Evolutionary conservation across 2,797 vertebrate species (phyloP), one percentile per base, ranked within the genome.

Genomic region (Melanotaenia maccullochi): DNA sequence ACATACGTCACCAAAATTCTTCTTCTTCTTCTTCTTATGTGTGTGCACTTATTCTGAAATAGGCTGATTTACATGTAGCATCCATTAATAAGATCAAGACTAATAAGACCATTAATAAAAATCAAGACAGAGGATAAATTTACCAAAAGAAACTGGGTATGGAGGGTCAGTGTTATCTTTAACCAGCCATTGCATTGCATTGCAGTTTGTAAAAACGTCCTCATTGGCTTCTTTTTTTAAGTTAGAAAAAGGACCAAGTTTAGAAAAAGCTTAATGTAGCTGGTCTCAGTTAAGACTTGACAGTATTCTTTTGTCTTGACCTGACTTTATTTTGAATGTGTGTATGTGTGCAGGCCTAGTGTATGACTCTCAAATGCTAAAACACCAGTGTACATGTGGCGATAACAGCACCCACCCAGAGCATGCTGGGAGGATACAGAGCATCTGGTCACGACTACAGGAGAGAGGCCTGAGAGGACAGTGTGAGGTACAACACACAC

Each of bases 381-480:
- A 98, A 79, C 97, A 99, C 78, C 97, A 99, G 65, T 99, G 97
- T 65, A 95, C 96, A 9, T 99, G 97, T 1, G 97, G 97, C 0
- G 97, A 99, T 92, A 99, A 97, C 93, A 99, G 97, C 94, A 95
- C 93, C 76, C 97, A 99, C 87, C 97, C 97, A 0, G 97, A 99
- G 92, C 97, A 99, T 14, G 97, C 97, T 0, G 97, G 97, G 63
- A 96, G 97, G 67, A 99, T 99, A 92, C 97, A 99, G 93, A 99
- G 97, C 91, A 98, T 99, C 91, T 99, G 97, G 97, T 99, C 97
- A 36, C 93, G 97, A 3, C 94, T 99, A 74, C 97, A 97, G 91
- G 97, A 99, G 92, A 90, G 97, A 51, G 97, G 97, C 2, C 94
- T 99, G 36, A 94, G 96, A 72, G 94, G 94, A 81, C 96, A 96